Evolutionary conservation across 2,113 vertebrate species (phyloP).

Genomic region (Serilophus lunatus): DNA sequence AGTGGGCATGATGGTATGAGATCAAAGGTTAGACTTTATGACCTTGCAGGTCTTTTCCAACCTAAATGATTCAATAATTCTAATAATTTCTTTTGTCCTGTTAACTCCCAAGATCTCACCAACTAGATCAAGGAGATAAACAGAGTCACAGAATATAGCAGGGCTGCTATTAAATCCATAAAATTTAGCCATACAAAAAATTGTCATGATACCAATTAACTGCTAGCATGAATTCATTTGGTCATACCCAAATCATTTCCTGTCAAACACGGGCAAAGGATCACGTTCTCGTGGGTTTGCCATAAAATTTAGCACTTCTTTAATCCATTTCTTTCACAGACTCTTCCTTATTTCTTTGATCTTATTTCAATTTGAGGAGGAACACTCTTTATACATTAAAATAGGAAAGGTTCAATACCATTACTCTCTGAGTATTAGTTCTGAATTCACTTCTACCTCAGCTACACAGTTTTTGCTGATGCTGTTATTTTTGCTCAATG

Average conservation of each 20-base stretch:
- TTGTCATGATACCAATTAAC: constrained; percentile 9
- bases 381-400: background rate
- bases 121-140: background rate
- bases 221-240: background rate
- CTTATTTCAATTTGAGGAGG: background rate
- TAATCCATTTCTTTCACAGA: background rate
- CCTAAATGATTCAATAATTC: background rate
- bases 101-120: background rate
- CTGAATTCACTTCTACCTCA: background rate
- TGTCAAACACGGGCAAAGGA: constrained; percentile 30
- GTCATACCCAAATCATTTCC: background rate
- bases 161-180: background rate
- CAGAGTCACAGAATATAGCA: background rate
- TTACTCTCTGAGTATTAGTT: background rate
- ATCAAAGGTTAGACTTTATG: background rate
- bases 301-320: background rate
- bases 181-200: background rate
- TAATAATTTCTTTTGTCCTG: background rate
- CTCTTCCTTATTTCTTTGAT: background rate
- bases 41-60: background rate
- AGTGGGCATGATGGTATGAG: background rate
- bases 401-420: background rate
- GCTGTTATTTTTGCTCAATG: background rate
- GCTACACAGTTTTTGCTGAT: constrained; percentile 11
- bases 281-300: background rate